Evolutionary conservation across 2,113 vertebrate species (phyloP).

Genomic region (Ia io): DNA sequence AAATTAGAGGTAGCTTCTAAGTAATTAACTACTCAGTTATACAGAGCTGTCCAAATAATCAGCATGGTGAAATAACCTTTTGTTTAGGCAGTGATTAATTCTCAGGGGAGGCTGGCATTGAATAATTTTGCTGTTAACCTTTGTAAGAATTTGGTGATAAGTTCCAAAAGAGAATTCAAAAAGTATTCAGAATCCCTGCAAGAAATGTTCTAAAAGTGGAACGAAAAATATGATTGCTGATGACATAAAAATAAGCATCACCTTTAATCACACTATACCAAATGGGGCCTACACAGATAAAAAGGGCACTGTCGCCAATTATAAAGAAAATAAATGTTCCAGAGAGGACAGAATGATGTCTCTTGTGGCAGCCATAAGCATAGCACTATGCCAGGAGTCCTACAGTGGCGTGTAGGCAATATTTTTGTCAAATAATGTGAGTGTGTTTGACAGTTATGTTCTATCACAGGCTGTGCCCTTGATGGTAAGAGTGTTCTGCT

Average conservation of each 20-base stretch:
- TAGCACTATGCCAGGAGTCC: neutral
- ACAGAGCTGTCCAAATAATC: neutral
- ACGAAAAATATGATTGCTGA: slow-evolving; percentile 10
- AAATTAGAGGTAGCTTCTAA: slow-evolving; percentile 13
- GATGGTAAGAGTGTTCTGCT: neutral
- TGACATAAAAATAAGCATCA: slow-evolving; percentile 24
- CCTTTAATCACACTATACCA: neutral
- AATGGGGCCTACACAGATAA: neutral
- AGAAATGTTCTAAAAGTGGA: slow-evolving; percentile 42
- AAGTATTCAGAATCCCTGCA: neutral
- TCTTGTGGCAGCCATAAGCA: neutral
- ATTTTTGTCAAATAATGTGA: slow-evolving; percentile 21
- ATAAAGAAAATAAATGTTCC: neutral
- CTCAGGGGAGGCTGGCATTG: neutral
- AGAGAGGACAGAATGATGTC: neutral
- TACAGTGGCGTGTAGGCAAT: neutral
- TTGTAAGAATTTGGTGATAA: neutral
- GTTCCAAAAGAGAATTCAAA: neutral
- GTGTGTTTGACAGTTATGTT: neutral
- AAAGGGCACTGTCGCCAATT: neutral
- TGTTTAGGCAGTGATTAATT: neutral
- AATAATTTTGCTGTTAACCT: neutral
- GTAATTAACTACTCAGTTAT: neutral
- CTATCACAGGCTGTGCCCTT: slow-evolving; percentile 12
- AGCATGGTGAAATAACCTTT: neutral